Evolutionary conservation across 2,888 invertebrate genomes (phyloP), one percentile per base, ranked within the genome.

Genomic region (Pollenia angustigena): DNA sequence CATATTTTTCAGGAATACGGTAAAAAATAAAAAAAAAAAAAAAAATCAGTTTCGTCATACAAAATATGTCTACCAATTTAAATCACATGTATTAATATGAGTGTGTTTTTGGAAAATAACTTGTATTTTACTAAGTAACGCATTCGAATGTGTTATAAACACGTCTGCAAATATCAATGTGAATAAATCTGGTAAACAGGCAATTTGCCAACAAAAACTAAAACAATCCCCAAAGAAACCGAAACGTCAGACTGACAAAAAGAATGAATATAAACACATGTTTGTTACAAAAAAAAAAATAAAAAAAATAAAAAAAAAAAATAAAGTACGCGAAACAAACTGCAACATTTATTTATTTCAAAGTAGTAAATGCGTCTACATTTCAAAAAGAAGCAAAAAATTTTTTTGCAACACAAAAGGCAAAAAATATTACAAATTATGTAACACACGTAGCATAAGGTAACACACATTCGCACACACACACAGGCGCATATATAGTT

Each of bases 121-220:
- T 64, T 12, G 10, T 62, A 56, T 66, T 78, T 56, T 68, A 74
- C 80, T 71, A 56, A 76, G 64, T 86, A 86, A 86, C 80, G 86
- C 87, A 84, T 82, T 72, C 88, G 75, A 87, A 64, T 88, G 85
- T 83, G 87, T 85, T 85, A 83, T 85, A 87, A 87, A 88, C 88
- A 88, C 88, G 88, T 86, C 79, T 74, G 69, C 79, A 86, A 79
- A 82, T 79, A 85, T 81, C 83, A 87, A 79, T 76, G 83, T 48
- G 83, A 85, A 88, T 88, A 87, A 88, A 88, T 85, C 88, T 82
- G 82, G 66, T 74, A 86, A 85, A 75, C 85, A 87, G 86, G 88
- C 87, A 88, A 85, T 86, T 83, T 86, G 85, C 87, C 87, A 85
- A 42, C 23, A 56, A 64, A 72, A 66, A 8, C 16, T 32, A 60